These are phyloP conservation scores for Atrina japonica DNA, from an alignment of 2,888 invertebrate genomes.

Conservation along the genomic window DNA sequence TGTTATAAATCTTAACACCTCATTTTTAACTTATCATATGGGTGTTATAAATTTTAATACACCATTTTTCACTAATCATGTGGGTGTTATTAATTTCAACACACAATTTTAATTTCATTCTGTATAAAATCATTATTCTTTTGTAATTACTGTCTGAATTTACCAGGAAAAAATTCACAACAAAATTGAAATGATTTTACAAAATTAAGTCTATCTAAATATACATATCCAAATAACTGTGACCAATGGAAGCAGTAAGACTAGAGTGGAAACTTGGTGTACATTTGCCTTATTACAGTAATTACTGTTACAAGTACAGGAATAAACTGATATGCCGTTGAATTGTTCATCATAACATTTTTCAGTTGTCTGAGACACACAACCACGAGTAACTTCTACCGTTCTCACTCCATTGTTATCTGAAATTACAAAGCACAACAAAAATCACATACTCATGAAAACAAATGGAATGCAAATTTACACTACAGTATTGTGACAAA, in stretches of 20 bases:
- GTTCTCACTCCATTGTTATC: conserved; percentile 10
- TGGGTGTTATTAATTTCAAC: too few species aligned
- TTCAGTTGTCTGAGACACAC: conserved; percentile 27
- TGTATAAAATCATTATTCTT: too few species aligned
- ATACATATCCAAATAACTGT: conserved; percentile 12
- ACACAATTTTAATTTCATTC: too few species aligned
- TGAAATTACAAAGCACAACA: conserved; percentile 19
- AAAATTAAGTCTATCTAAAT: neutral
- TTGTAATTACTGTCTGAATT: too few species aligned
- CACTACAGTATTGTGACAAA: neutral
- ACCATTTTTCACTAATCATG: too few species aligned
- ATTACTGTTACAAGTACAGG: conserved; percentile 46
- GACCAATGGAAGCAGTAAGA: conserved; percentile 5
- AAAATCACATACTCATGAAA: too few species aligned
- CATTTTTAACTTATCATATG: too few species aligned
- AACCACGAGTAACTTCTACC: conserved; percentile 43
- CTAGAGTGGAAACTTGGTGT: neutral
- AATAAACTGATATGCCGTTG: conserved; percentile 37
- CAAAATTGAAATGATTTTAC: neutral
- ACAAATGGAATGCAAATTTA: too few species aligned
- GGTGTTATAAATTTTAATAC: too few species aligned
- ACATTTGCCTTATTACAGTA: conserved; percentile 45
- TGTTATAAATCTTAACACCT: too few species aligned
- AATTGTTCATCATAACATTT: conserved; percentile 20
- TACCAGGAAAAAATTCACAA: neutral